These are phyloP conservation scores for Chelonia mydas DNA, from an alignment of 2,797 vertebrate species.

Conservation along the genomic window DNA sequence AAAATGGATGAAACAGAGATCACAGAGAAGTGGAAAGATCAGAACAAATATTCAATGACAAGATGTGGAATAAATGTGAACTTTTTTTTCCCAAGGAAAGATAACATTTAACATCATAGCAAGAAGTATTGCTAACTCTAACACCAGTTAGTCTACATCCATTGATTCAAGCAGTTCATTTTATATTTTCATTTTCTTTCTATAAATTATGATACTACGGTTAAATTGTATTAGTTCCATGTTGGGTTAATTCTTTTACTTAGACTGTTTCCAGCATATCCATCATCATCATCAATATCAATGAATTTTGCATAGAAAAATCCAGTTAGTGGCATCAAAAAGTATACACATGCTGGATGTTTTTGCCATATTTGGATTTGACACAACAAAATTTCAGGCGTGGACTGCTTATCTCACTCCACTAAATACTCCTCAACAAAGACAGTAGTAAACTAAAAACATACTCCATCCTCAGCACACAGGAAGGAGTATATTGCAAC, in stretches of 20 bases:
- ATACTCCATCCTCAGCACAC: background rate
- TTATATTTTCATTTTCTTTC: background rate
- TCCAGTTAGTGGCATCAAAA: background rate
- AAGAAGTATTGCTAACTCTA: background rate
- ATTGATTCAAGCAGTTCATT: background rate
- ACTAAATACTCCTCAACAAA: constrained; percentile 6
- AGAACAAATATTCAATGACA: background rate
- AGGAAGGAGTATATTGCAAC: background rate
- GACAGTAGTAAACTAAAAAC: background rate
- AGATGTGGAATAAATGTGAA: background rate
- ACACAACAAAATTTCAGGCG: background rate
- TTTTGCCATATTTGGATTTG: background rate
- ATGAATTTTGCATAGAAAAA: background rate
- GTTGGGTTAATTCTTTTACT: background rate
- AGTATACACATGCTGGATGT: background rate
- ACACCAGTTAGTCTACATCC: background rate
- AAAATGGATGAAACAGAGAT: background rate
- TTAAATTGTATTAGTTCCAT: background rate
- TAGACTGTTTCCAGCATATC: background rate
- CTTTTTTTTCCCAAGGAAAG: background rate
- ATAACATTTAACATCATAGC: background rate
- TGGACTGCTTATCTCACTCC: background rate
- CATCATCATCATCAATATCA: background rate
- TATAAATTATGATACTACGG: background rate
- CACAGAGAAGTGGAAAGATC: background rate